Evolutionary conservation across 2,113 vertebrate species (phyloP).

Genomic region (Bubo scandiacus): DNA sequence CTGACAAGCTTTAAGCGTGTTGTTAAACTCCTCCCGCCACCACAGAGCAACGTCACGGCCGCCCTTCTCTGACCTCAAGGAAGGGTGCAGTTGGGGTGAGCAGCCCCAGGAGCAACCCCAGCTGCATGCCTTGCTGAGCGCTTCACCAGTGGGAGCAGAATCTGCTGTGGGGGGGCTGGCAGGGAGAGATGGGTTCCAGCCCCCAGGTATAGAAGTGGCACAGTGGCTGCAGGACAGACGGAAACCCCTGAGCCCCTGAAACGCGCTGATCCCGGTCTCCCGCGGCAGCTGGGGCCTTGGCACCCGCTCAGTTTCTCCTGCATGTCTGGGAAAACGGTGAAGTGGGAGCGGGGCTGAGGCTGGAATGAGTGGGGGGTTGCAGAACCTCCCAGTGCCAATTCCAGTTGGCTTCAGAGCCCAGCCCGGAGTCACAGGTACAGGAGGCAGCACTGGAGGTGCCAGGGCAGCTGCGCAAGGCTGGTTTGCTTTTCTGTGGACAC

Average conservation of each 20-base stretch:
- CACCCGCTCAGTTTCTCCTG: accelerated
- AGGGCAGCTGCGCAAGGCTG: neutral
- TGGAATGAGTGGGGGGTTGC: accelerated
- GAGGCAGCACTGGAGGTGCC: neutral
- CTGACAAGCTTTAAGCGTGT: neutral
- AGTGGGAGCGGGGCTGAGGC: accelerated
- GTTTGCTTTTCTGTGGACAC: neutral
- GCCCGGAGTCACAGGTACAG: neutral
- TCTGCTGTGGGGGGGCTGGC: too few relatives aligned
- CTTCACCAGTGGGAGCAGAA: neutral
- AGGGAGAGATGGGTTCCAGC: accelerated
- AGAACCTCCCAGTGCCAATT: neutral
- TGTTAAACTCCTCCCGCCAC: neutral
- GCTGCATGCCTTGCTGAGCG: accelerated
- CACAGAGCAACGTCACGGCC: neutral
- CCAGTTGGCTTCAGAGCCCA: too few relatives aligned
- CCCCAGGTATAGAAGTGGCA: accelerated
- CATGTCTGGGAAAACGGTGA: accelerated
- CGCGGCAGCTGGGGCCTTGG: neutral
- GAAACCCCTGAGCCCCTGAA: accelerated
- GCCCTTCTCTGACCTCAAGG: neutral
- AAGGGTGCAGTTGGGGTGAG: accelerated
- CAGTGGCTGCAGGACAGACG: accelerated
- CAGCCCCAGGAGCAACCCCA: neutral
- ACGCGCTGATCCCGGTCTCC: neutral